These are phyloP conservation scores for Smutsia temminckii DNA, from an alignment of 2,797 vertebrate genomes.

Conservation along the genomic window DNA sequence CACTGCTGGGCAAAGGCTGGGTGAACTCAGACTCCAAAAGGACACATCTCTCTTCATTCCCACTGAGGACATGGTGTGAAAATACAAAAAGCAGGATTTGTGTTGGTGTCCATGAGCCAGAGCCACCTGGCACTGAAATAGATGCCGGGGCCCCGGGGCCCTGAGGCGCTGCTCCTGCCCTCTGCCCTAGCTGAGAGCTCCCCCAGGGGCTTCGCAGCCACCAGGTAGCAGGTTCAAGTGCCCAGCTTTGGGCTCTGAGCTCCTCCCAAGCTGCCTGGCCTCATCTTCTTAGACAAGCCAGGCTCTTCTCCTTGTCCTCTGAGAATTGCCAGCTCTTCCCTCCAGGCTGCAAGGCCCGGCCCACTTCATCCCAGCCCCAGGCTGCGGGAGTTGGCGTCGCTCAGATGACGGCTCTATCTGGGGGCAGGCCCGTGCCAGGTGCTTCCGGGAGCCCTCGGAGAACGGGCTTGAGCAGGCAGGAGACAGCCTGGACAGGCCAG, in stretches of 20 bases:
- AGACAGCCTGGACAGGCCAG: not conserved
- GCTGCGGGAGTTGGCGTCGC: not conserved
- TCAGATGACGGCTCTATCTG: not conserved
- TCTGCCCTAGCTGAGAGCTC: not conserved
- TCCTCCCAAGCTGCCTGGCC: not conserved
- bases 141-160: accelerated
- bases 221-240: not conserved
- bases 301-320: not conserved
- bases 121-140: not conserved
- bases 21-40: not conserved
- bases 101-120: not conserved
- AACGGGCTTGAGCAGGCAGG: accelerated
- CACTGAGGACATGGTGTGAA: not conserved
- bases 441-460: not conserved
- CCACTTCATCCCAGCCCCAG: not conserved
- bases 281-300: not conserved
- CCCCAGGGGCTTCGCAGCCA: not conserved
- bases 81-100: not conserved
- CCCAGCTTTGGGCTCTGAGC: not conserved
- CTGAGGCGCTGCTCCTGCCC: not conserved
- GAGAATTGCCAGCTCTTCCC: not conserved
- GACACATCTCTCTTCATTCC: not conserved
- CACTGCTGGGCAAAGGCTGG: not conserved
- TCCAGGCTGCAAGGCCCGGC: not conserved
- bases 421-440: not conserved